Evolutionary conservation across 2,113 vertebrate species (phyloP), one percentile per base, ranked within the genome.

Genomic region (Corythoichthys haematopterus): DNA sequence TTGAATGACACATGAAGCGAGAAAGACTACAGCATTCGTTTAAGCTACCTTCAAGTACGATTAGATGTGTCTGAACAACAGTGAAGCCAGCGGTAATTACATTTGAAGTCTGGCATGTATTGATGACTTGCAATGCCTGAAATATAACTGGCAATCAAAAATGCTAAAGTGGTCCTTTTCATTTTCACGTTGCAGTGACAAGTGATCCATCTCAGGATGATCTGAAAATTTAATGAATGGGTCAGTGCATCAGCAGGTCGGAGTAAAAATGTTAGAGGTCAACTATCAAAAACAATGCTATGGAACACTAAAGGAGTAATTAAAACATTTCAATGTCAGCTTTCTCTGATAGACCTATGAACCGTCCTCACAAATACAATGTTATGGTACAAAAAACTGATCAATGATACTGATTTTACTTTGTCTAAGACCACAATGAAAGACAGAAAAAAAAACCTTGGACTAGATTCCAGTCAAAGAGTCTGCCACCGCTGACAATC

Each of bases 1-100:
- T 28, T 28, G 20, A 28, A 28, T 28, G 20, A 90, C 86, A 85
- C 90, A 91, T 52, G 69, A 91, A 88, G 91, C 83, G 80, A 86
- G 91, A 92, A 89, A 92, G 74, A 87, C 92, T 91, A 95, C 94
- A 95, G 91, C 92, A 91, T 92, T 91, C 87, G 87, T 90, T 91
- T 91, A 90, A 93, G 92, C 71, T 67, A 69, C 81, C 82, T 82
- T 77, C 74, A 84, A 82, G 82, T 74, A 72, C 65, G 79, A 72
- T 85, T 77, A 66, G 69, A 80, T 78, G 71, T 78, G 76, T 80
- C 74, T 68, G 75, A 65, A 79, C 72, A 71, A 77, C 75, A 65
- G 69, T 64, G 75, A 69, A 67, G 68, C 74, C 20, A 28, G 20
- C 20, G 20, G 20, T 28, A 28, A 28, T 28, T 28, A 28, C 67